Base-by-base conservation (phyloP, 2,797 vertebrate species). In the Periparus ater region DNA sequence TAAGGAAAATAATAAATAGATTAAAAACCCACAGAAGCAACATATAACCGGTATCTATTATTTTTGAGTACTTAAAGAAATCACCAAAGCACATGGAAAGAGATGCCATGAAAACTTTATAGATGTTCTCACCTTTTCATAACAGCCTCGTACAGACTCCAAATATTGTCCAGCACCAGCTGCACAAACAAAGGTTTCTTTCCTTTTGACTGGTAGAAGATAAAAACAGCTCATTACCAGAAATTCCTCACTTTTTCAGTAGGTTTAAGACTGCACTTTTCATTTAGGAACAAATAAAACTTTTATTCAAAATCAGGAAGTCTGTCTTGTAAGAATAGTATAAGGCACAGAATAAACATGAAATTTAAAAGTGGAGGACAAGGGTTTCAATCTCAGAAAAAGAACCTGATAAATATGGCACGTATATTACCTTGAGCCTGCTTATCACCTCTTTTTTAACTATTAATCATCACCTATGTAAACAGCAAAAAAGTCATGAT, bases 111-210 rank as follows among this genome's bases (percentile, higher is more conserved):
- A 75, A 34, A 80, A 53, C 10, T 80, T 57, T 1, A 34, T 0
- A 72, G 6, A 53, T 74, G 25, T 38, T 83, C 98, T 95, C 96
- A 99, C 99, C 98, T 99, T 97, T 97, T 98, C 34, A 97, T 98
- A 61, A 99, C 99, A 6, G 99, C 98, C 29, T 99, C 99, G 74
- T 99, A 99, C 45, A 99, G 98, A 97, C 98, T 99, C 99, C 99
- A 99, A 86, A 99, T 98, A 82, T 99, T 99, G 91, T 99, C 99
- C 95, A 99, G 97, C 76, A 99, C 99, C 9, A 99, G 97, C 95
- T 99, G 99, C 79, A 99, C 99, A 96, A 99, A 99, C 75, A 99
- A 97, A 26, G 98, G 98, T 82, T 99, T 99, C 97, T 99, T 99
- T 95, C 99, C 99, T 98, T 99, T 99, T 57, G 97, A 96, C 99